A percentile compares a stretch with the other conserved stretches of the same genome.
Conservation (phyloP, 2,888 invertebrate genomes). For the Pyralis farinalis region DNA sequence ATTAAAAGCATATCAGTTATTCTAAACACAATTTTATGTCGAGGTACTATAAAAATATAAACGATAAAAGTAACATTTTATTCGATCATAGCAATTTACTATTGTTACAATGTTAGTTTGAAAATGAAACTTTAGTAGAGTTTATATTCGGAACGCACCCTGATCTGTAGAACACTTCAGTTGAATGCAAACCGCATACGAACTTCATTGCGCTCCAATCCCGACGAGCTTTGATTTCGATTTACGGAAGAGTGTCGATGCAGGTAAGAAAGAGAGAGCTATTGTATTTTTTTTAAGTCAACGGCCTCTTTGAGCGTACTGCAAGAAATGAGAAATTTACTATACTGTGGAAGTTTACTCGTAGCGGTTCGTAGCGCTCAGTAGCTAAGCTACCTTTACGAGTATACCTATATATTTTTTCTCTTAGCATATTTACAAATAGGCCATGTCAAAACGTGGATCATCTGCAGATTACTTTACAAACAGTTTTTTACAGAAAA, state of each 20-base stretch:
- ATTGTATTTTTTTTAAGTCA: slow-evolving; percentile 67
- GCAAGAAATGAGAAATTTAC: slow-evolving; percentile 51
- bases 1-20: not conserved
- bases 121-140: slow-evolving; percentile 3
- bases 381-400: slow-evolving; percentile 16
- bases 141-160: slow-evolving; percentile 48
- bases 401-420: no score
- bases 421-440: no score
- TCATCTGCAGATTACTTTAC: no score
- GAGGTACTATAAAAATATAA: no score
- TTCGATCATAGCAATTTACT: no score
- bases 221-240: slow-evolving; percentile 81
- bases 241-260: slow-evolving; percentile 74
- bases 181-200: slow-evolving; percentile 29
- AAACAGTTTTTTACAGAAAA: no score
- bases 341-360: slow-evolving; percentile 54
- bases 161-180: slow-evolving; percentile 52
- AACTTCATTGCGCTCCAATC: slow-evolving; percentile 67
- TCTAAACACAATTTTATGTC: not conserved
- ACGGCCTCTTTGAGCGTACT: slow-evolving; percentile 72
- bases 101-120: not conserved
- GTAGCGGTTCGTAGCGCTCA: slow-evolving; percentile 34
- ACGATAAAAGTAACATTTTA: no score
- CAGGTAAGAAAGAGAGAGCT: slow-evolving; percentile 53
- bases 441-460: no score